Percentiles rank a stretch among this genome's conserved stretches.
Conservation (phyloP, 1,140 invertebrate genomes). For the Brachionus paranguensis region DNA sequence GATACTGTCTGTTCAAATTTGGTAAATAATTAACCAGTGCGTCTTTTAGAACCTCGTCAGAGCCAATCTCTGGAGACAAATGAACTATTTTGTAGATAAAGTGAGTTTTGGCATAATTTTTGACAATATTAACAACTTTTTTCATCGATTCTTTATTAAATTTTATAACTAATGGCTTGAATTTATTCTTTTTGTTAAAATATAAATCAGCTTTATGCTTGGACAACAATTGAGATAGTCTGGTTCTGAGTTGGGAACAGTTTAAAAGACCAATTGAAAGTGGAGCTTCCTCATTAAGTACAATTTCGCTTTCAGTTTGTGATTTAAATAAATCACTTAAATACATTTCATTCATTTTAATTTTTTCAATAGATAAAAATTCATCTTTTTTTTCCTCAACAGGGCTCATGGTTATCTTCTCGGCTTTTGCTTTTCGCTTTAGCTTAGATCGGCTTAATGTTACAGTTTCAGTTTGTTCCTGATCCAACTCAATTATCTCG, state of each 20-base stretch:
- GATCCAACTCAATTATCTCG: background rate
- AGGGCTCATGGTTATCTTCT: background rate
- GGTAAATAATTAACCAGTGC: background rate
- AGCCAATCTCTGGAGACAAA: background rate
- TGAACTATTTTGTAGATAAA: slow-evolving; percentile 20
- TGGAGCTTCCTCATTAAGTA: background rate
- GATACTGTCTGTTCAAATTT: background rate
- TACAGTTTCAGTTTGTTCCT: background rate
- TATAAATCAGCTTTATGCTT: background rate
- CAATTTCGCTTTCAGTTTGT: slow-evolving; percentile 17
- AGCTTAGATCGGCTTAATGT: background rate
- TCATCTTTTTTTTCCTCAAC: background rate
- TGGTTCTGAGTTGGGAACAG: background rate
- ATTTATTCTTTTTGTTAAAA: slow-evolving; percentile 12
- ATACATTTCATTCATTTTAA: background rate
- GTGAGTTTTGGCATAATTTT: background rate
- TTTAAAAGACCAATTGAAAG: slow-evolving; percentile 8
- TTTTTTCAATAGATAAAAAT: background rate
- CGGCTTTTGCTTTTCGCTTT: background rate
- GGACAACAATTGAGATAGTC: background rate
- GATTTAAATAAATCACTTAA: slow-evolving; percentile 4
- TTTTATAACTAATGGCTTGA: background rate
- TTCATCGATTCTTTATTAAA: background rate
- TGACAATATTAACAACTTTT: background rate
- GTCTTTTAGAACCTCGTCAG: background rate